Percentiles rank a stretch among this genome's conserved stretches.
phyloP scores from a whole-genome alignment of 2,888 invertebrate genomes.

The Thera britannica region DNA sequence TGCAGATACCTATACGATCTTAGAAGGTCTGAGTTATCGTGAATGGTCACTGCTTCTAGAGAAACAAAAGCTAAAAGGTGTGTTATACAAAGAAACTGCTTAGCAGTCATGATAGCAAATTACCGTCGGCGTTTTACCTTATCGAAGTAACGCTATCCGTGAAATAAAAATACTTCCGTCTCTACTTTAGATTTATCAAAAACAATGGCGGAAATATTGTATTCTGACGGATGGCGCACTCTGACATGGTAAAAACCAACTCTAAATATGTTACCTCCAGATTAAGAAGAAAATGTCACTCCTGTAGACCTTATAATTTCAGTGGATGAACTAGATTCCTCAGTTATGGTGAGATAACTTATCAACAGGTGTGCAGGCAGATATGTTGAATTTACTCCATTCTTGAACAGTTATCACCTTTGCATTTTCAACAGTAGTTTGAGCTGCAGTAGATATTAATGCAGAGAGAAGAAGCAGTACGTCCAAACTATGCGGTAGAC shows the following conservation, averaged over 20 bases:
- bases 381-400: constrained; percentile 10
- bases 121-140: neutral
- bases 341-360: constrained; percentile 4
- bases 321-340: neutral
- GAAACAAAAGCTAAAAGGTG: constrained; percentile 15
- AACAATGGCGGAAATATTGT: too few species aligned
- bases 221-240: too few species aligned
- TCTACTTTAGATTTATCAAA: too few species aligned
- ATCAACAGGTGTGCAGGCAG: constrained; percentile 4
- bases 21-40: constrained; percentile 2
- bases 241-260: too few species aligned
- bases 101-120: neutral
- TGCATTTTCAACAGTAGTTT: constrained; percentile 1
- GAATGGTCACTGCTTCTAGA: constrained; percentile 20
- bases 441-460: constrained; percentile 13
- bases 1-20: neutral
- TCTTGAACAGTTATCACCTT: neutral
- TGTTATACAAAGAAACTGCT: constrained; percentile 12
- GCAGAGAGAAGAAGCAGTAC: constrained; percentile 24
- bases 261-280: constrained; percentile 21
- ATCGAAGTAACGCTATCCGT: too few species aligned
- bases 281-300: constrained; percentile 8
- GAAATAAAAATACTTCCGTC: too few species aligned
- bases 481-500: constrained; percentile 16
- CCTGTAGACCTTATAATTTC: constrained; percentile 11